Conservation (phyloP, 2,888 invertebrate genomes). For the Tipula unca region DNA sequence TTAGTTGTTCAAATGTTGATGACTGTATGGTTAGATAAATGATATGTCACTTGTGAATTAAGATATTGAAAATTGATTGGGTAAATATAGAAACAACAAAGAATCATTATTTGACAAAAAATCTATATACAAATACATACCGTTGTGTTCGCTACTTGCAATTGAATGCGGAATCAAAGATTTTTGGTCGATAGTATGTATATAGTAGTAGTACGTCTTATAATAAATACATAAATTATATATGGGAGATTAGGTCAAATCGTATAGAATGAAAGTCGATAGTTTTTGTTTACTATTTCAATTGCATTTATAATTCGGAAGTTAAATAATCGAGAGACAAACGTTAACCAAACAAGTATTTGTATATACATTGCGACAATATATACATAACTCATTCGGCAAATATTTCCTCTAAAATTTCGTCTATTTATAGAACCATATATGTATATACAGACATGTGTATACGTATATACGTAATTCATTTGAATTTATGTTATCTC, state of each 20-base stretch:
- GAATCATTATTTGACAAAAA: neutral
- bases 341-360: neutral
- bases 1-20: slow-evolving; percentile 14
- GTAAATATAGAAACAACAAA: neutral
- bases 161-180: neutral
- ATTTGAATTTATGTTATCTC: neutral
- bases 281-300: neutral
- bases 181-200: neutral
- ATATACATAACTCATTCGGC: neutral
- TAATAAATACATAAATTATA: neutral
- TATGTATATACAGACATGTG: no score
- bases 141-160: neutral
- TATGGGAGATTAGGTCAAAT: neutral
- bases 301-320: neutral
- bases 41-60: slow-evolving; percentile 14
- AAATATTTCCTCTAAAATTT: neutral
- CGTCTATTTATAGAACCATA: neutral
- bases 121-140: neutral
- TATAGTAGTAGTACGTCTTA: neutral
- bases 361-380: neutral
- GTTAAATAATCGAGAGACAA: neutral
- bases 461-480: neutral
- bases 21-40: slow-evolving; percentile 2
- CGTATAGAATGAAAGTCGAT: neutral
- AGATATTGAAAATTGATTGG: neutral